Conservation (phyloP, 2,797 vertebrate species). For the Cetoscarus ocellatus region DNA sequence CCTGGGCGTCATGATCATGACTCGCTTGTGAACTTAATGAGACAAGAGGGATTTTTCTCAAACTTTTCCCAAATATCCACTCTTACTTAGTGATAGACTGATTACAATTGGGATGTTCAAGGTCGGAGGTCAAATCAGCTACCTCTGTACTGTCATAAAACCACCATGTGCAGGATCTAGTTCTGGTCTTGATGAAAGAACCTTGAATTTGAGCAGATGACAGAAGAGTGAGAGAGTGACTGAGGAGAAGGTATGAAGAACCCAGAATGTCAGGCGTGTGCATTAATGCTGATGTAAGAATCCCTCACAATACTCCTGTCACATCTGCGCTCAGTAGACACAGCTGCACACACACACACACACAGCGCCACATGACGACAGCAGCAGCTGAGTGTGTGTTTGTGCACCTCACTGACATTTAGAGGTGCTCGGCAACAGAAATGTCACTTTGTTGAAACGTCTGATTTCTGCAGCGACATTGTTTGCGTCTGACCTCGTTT, state of each 20-base stretch:
- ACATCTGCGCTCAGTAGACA: not conserved
- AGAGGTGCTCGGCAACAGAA: slow-evolving; percentile 38
- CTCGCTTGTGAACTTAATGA: no score
- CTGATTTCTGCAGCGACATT: slow-evolving; percentile 30
- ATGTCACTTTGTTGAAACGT: slow-evolving; percentile 45
- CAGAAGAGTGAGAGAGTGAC: not conserved
- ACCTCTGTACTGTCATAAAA: no score
- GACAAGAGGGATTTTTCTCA: no score
- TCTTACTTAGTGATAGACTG: no score
- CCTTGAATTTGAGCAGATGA: not conserved
- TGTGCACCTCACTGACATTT: slow-evolving; percentile 45
- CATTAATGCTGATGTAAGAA: not conserved
- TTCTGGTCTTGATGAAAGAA: no score
- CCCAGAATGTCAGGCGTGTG: not conserved
- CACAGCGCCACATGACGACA: not conserved
- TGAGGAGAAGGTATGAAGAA: not conserved
- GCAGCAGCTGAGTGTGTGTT: not conserved
- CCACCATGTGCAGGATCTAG: no score
- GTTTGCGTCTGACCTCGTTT: slow-evolving; percentile 66
- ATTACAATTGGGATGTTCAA: no score
- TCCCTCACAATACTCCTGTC: not conserved
- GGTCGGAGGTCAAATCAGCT: no score
- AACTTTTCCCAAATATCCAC: no score
- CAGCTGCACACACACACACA: not conserved
- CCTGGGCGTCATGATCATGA: no score